Base-by-base conservation (phyloP, 2,113 vertebrate species). In the Oxyruncus cristatus region DNA sequence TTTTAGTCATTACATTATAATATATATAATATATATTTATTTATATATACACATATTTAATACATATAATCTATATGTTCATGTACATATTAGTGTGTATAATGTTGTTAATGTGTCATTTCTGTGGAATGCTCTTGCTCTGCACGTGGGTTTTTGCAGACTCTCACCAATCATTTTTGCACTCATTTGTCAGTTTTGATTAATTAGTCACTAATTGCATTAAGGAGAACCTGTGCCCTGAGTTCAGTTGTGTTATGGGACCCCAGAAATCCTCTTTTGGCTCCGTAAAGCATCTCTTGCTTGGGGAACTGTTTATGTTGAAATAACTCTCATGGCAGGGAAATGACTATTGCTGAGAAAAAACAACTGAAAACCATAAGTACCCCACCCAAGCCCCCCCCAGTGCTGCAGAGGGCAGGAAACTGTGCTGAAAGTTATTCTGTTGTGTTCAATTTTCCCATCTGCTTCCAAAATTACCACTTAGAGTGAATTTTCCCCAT, bases 401-500 rank as follows among this genome's bases (percentile, higher is more conserved):
- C 16, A 1, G 14, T 39, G 24, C 14, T 44, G 1, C 28, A 41
- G 63, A 76, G n/a, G 24, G 27, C 35, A 66, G 19, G 44, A 24
- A 33, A 49, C 14, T 0, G 0, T 12, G 53, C 12, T 22, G 59
- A 21, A 61, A 37, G 70, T 30, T 55, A 35, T 11, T 2, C n/a
- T 24, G 20, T 19, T 44, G 15, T 55, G 42, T 41, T 49, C 50
- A 52, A 53, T 88, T 89, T 74, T 39, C 50, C 59, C 17, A 24
- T 39, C 53, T 68, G 27, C 44, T 63, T 78, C 39, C n/a, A 58
- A n/a, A 50, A 27, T 20, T 47, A 1, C 39, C 37, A 24, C 1
- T 1, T 49, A n/a, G 49, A 58, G 15, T 32, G 65, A 77, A 35
- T 58, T 89, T 53, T 22, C 55, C 33, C 33, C 19, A 16, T 35